These are phyloP conservation scores for Bryconaethiops microstoma DNA, from an alignment of 2,797 vertebrate species.

Conservation along the genomic window DNA sequence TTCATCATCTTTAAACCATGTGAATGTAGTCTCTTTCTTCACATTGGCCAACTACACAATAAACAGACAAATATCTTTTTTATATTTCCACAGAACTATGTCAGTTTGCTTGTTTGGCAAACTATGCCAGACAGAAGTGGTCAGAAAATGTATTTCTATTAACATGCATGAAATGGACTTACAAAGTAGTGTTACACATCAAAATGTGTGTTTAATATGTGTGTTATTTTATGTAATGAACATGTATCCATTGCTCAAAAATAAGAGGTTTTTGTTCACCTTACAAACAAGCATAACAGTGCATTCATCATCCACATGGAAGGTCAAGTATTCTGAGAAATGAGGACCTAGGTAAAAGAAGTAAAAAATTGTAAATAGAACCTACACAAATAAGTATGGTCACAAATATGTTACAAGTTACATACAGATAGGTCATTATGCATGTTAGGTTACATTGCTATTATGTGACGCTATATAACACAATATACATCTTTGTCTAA, in stretches of 20 bases:
- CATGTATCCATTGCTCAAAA: background rate
- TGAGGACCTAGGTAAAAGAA: conserved; percentile 83
- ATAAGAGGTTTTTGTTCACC: conserved; percentile 70
- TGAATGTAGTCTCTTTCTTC: conserved; percentile 91
- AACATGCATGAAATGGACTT: no score
- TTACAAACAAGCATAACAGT: conserved; percentile 90
- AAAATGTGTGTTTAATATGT: no score
- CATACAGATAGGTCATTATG: background rate
- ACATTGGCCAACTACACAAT: conserved; percentile 87
- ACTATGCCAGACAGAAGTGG: background rate
- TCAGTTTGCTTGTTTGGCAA: background rate
- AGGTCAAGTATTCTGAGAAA: conserved; percentile 89
- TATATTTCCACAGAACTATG: no score
- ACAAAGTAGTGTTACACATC: no score
- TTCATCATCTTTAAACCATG: conserved; percentile 91
- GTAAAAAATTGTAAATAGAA: background rate
- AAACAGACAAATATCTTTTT: background rate
- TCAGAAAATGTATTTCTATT: background rate
- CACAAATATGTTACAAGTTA: background rate
- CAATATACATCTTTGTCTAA: background rate
- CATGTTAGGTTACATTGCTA: background rate
- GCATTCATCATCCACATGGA: conserved; percentile 89
- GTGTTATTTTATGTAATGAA: background rate
- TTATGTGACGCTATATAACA: conserved; percentile 10
- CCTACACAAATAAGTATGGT: background rate